Percentiles rank a stretch among this genome's conserved stretches.
Evolutionary conservation across 2,797 vertebrate genomes (phyloP).

Genomic region (Lacerta bilineata): DNA sequence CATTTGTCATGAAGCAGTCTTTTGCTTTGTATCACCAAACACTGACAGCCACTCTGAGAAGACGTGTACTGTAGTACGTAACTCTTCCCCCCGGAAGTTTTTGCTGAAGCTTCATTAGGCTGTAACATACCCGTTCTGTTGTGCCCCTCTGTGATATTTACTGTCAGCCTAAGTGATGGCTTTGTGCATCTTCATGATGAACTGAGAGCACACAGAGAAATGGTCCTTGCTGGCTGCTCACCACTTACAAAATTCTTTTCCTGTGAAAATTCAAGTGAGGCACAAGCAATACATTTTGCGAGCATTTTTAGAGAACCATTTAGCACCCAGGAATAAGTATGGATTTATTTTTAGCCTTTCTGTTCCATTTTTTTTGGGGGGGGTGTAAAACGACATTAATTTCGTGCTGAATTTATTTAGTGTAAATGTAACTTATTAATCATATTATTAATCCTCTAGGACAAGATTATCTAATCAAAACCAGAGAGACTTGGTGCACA

Average conservation of each 20-base stretch:
- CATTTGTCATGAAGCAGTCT: conserved; percentile 5
- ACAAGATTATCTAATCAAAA: not conserved
- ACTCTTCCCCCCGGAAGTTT: not conserved
- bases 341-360: not conserved
- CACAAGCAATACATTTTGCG: not conserved
- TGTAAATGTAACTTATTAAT: conserved; percentile 1
- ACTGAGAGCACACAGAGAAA: not conserved
- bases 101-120: not conserved
- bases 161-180: not conserved
- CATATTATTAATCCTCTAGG: conserved; percentile 1
- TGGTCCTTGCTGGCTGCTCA: not conserved
- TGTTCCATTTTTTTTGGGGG: not conserved
- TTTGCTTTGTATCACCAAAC: conserved; percentile 1
- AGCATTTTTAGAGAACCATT: not conserved
- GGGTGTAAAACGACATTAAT: not conserved
- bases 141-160: not conserved
- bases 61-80: not conserved
- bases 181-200: not conserved
- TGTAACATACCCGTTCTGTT: not conserved
- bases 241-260: not conserved
- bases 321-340: not conserved
- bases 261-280: not conserved
- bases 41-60: not conserved
- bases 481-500: not conserved
- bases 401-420: conserved; percentile 2